Conservation (phyloP, 2,888 invertebrate species). For the Cerceris ruficornis region DNA sequence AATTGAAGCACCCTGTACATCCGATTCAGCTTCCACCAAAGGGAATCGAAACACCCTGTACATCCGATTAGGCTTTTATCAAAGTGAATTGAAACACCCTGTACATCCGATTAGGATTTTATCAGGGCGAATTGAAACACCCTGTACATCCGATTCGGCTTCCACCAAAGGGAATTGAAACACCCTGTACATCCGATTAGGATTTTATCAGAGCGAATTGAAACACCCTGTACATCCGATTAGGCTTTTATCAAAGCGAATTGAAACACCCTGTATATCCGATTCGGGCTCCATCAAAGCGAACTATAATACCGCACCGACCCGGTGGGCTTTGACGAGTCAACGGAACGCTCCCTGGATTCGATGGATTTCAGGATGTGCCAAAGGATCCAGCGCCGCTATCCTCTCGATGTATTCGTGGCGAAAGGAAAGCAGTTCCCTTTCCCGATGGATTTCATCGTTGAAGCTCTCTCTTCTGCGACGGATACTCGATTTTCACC, state of each 20-base stretch:
- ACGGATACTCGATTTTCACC: slow-evolving; percentile 50
- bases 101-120: background rate
- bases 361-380: slow-evolving; percentile 39
- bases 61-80: too few species aligned
- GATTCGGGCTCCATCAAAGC: slow-evolving; percentile 34
- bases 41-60: background rate
- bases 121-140: background rate
- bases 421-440: slow-evolving; percentile 5
- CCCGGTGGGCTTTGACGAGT: slow-evolving; percentile 17
- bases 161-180: background rate
- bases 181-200: background rate
- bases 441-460: slow-evolving; percentile 30
- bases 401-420: slow-evolving; percentile 35
- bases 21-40: background rate
- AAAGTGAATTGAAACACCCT: background rate
- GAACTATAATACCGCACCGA: slow-evolving; percentile 14
- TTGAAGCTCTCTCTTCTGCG: slow-evolving; percentile 4
- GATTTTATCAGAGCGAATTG: background rate
- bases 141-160: background rate
- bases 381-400: slow-evolving; percentile 43
- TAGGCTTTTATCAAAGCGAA: background rate
- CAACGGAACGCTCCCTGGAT: slow-evolving; percentile 8
- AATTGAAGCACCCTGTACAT: background rate
- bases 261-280: background rate
- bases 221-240: too few species aligned